Percentiles rank a stretch among this genome's conserved stretches.
These are phyloP conservation scores for Drosophila vallismaia DNA, from an alignment of 2,888 invertebrate genomes.

Conservation along the genomic window DNA sequence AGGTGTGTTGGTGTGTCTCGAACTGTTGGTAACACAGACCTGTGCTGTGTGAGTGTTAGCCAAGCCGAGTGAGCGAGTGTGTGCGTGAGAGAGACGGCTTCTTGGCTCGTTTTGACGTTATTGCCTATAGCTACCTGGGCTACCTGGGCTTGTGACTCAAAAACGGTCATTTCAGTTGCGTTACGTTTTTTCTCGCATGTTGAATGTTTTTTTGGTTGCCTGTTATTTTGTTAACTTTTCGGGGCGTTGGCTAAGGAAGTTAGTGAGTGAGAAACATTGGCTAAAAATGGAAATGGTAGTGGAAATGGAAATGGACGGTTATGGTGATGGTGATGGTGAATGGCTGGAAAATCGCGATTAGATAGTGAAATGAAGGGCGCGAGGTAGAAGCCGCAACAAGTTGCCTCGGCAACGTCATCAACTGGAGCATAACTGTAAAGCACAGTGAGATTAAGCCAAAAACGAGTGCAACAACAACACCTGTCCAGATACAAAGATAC, in stretches of 20 bases:
- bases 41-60: constrained; percentile 53
- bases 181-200: constrained; percentile 56
- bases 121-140: constrained; percentile 38
- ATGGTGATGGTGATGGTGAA: constrained; percentile 3
- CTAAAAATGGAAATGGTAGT: constrained; percentile 4
- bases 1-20: constrained; percentile 57
- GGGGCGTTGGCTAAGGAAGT: constrained; percentile 76
- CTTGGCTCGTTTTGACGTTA: constrained; percentile 55
- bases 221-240: constrained; percentile 52
- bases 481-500: constrained; percentile 36
- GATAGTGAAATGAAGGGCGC: constrained; percentile 54
- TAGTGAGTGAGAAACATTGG: constrained; percentile 5
- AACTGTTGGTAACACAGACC: constrained; percentile 64
- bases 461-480: constrained; percentile 33
- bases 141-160: constrained; percentile 67
- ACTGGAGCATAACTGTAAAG: constrained; percentile 71
- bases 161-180: constrained; percentile 75
- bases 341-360: constrained; percentile 52
- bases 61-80: constrained; percentile 21
- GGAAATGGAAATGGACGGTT: constrained; percentile 10
- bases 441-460: constrained; percentile 65
- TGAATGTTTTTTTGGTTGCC: constrained; percentile 20
- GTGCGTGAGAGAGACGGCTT: constrained; percentile 31
- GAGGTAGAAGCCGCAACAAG: constrained; percentile 51
- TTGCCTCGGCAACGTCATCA: constrained; percentile 67